These are phyloP conservation scores for Brachionus sp. DNA, from an alignment of 1,140 invertebrate species.

Conservation along the genomic window DNA sequence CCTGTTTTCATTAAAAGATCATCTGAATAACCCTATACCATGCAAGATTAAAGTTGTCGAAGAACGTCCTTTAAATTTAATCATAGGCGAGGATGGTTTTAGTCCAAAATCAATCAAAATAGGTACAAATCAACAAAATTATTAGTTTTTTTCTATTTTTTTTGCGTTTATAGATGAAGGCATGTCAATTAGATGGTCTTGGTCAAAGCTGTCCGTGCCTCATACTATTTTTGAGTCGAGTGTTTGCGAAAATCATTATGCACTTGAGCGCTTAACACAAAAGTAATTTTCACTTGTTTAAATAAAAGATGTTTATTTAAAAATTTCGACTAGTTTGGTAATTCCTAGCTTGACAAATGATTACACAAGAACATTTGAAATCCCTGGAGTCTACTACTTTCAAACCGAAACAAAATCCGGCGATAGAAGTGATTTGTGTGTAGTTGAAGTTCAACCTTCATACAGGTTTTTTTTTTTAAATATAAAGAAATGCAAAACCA, in stretches of 20 bases:
- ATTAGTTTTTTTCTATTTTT: neutral
- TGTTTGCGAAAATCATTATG: slow-evolving; percentile 48
- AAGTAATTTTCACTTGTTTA: neutral
- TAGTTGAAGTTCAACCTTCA: slow-evolving; percentile 54
- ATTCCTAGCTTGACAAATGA: slow-evolving; percentile 48
- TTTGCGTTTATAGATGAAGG: slow-evolving; percentile 47
- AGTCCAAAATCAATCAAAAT: slow-evolving; percentile 52
- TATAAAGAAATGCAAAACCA: slow-evolving; percentile 2
- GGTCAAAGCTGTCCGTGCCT: slow-evolving; percentile 53
- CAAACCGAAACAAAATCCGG: slow-evolving; percentile 52
- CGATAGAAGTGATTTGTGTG: slow-evolving; percentile 53
- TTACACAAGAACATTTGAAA: slow-evolving; percentile 52
- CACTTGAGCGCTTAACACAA: neutral
- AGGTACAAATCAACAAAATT: slow-evolving; percentile 46
- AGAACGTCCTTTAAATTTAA: slow-evolving; percentile 50
- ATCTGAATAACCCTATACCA: slow-evolving; percentile 48
- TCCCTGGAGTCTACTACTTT: slow-evolving; percentile 57
- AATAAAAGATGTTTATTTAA: neutral
- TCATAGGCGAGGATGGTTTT: slow-evolving; percentile 55
- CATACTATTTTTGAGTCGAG: slow-evolving; percentile 53
- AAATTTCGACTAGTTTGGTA: neutral
- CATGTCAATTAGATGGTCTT: slow-evolving; percentile 54
- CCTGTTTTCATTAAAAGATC: slow-evolving; percentile 50
- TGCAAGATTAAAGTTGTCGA: slow-evolving; percentile 51
- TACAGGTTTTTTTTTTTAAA: slow-evolving; percentile 48